Evolutionary conservation across 2,797 vertebrate species (phyloP).

Genomic region (Etheostoma nigrum): DNA sequence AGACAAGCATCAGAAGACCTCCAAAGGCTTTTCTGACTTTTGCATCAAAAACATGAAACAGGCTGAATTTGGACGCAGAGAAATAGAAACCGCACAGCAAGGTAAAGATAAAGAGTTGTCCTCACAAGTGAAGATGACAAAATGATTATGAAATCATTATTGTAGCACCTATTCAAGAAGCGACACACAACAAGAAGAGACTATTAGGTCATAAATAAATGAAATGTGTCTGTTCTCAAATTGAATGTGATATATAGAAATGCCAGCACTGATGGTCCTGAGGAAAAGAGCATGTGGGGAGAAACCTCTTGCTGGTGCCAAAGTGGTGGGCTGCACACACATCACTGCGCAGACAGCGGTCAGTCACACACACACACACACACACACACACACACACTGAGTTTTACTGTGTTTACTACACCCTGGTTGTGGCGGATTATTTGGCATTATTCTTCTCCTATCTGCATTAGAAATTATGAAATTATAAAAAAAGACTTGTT

Average conservation of each 20-base stretch:
- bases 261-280: constrained; percentile 93
- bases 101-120: constrained; percentile 72
- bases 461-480: neutral
- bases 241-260: constrained; percentile 82
- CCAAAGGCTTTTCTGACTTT: constrained; percentile 90
- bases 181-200: neutral
- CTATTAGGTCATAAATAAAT: neutral
- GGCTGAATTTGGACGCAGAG: constrained; percentile 91
- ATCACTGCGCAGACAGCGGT: constrained; percentile 95
- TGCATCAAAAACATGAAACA: constrained; percentile 95
- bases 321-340: constrained; percentile 95
- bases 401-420: neutral
- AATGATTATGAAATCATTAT: neutral
- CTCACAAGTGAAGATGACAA: neutral
- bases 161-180: neutral
- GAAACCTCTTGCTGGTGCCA: constrained; percentile 93
- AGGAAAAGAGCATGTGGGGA: constrained; percentile 92
- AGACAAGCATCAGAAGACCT: constrained; percentile 90
- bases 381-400: neutral
- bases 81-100: constrained; percentile 93
- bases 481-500: too few relatives aligned
- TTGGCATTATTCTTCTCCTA: neutral
- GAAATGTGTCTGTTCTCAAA: neutral
- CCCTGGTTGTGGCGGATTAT: neutral
- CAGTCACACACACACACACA: constrained; percentile 70